Conservation (phyloP, 2,113 vertebrate genomes). For the Noctilio leporinus region DNA sequence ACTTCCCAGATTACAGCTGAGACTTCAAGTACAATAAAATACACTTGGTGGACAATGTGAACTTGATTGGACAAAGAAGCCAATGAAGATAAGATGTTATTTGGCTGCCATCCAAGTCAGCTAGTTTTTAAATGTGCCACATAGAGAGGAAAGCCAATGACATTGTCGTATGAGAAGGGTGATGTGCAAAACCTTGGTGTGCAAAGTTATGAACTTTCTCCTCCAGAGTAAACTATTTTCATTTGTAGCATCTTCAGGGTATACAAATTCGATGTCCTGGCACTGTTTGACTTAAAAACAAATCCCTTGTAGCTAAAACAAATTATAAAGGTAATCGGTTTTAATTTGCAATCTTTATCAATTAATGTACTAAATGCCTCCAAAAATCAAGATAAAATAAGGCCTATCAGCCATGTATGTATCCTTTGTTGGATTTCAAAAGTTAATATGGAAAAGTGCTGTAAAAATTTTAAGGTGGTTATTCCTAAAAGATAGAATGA, state of each 20-base stretch:
- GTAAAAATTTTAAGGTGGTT: neutral
- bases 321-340: constrained; percentile 84
- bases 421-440: neutral
- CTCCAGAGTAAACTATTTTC: neutral
- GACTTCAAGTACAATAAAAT: neutral
- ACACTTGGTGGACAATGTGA: neutral
- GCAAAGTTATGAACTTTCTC: neutral
- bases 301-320: constrained; percentile 82
- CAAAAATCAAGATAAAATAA: constrained; percentile 28
- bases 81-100: neutral
- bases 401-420: neutral
- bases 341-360: neutral
- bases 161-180: neutral
- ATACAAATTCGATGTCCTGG: constrained; percentile 82
- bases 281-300: constrained; percentile 90
- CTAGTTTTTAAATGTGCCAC: neutral
- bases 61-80: neutral
- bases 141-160: neutral
- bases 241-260: constrained; percentile 69
- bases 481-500: neutral
- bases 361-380: neutral
- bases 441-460: neutral
- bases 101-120: neutral
- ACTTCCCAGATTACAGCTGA: neutral
- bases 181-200: neutral